These are phyloP conservation scores for Aleadryas rufinucha DNA, from an alignment of 2,113 vertebrate species.

Conservation along the genomic window DNA sequence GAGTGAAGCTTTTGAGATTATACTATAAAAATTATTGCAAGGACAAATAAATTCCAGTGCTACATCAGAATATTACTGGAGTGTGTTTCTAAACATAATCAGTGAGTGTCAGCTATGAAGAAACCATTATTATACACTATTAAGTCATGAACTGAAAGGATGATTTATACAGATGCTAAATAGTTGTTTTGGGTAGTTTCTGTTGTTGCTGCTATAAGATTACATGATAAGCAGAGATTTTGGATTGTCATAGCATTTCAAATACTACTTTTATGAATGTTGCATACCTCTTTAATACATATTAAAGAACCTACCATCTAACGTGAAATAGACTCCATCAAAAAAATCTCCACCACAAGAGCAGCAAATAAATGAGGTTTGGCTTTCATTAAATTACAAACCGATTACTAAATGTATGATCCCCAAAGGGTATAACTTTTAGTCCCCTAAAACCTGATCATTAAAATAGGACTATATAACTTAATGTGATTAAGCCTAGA, in stretches of 20 bases:
- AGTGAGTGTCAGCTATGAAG: background rate
- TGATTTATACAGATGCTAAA: background rate
- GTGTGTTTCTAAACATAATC: background rate
- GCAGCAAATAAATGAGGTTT: background rate
- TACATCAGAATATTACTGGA: background rate
- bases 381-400: background rate
- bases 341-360: background rate
- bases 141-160: background rate
- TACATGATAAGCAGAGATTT: background rate
- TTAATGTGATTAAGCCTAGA: background rate
- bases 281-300: background rate
- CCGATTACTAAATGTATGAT: background rate
- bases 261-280: background rate
- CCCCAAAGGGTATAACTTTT: background rate
- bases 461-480: background rate
- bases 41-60: background rate
- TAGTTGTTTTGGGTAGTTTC: rapidly evolving
- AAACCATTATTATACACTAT: background rate
- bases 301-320: background rate
- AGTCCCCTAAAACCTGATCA: background rate
- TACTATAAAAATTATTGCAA: background rate
- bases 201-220: background rate
- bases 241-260: background rate
- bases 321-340: background rate
- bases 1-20: background rate